Evolutionary conservation across 2,888 invertebrate species (phyloP).

Genomic region (Ophion costatus): DNA sequence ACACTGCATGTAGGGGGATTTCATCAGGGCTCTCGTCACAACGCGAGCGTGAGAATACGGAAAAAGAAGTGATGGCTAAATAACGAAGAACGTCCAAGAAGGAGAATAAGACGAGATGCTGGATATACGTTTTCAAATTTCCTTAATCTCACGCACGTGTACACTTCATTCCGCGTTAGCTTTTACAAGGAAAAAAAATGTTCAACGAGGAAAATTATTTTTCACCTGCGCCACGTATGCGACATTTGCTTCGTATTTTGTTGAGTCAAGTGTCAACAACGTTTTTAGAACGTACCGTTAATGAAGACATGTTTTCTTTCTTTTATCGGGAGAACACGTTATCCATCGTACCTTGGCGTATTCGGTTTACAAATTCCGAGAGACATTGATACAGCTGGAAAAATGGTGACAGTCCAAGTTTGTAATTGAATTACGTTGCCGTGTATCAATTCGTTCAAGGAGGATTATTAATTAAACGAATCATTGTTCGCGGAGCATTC

Average conservation of each 20-base stretch:
- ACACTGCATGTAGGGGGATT: slow-evolving; percentile 18
- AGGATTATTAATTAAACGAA: slow-evolving; percentile 23
- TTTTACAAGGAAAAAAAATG: not conserved
- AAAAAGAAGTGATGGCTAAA: slow-evolving; percentile 43
- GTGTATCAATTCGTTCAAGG: slow-evolving; percentile 11
- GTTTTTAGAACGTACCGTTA: not conserved
- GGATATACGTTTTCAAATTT: slow-evolving; percentile 34
- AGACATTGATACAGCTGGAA: slow-evolving; percentile 43
- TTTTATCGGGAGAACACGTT: not conserved
- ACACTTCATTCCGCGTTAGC: not conserved
- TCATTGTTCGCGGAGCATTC: not conserved
- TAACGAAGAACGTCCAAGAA: slow-evolving; percentile 12
- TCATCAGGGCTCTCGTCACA: slow-evolving; percentile 17
- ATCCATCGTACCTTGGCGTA: not conserved
- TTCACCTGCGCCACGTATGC: not conserved
- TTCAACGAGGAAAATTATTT: not conserved
- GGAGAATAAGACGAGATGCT: slow-evolving; percentile 37
- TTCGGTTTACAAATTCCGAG: slow-evolving; percentile 15
- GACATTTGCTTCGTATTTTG: slow-evolving; percentile 8
- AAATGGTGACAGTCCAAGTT: slow-evolving; percentile 1
- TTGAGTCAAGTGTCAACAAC: slow-evolving; percentile 6
- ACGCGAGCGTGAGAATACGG: slow-evolving; percentile 58
- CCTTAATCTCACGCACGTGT: not conserved
- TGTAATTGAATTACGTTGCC: slow-evolving; percentile 26
- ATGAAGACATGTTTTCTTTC: not conserved